Evolutionary conservation across 2,888 invertebrate genomes (phyloP).

Genomic region (Automeris io): DNA sequence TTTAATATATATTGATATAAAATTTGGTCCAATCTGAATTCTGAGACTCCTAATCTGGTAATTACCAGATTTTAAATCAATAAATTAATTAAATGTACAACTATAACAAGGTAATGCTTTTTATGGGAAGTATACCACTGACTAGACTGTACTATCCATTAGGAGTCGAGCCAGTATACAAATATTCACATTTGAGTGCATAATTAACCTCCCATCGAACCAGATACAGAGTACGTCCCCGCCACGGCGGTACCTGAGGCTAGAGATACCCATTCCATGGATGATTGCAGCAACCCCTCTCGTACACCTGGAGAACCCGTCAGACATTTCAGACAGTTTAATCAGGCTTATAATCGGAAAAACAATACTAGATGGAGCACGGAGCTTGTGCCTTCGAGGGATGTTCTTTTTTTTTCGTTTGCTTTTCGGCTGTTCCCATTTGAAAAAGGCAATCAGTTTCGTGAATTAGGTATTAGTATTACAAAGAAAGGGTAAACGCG

Average conservation of each 20-base stretch:
- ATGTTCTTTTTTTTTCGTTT: slow-evolving; percentile 19
- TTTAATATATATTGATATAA: too few relatives aligned
- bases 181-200: too few relatives aligned
- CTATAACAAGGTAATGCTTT: too few relatives aligned
- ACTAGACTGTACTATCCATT: too few relatives aligned
- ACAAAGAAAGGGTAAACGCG: slow-evolving; percentile 4
- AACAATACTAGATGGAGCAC: slow-evolving; percentile 55
- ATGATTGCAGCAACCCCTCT: slow-evolving; percentile 47
- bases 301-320: slow-evolving; percentile 33
- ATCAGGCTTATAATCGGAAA: slow-evolving; percentile 67
- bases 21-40: too few relatives aligned
- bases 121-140: too few relatives aligned
- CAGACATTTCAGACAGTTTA: slow-evolving; percentile 45
- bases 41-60: too few relatives aligned
- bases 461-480: slow-evolving; percentile 12
- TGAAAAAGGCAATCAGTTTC: slow-evolving; percentile 12
- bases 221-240: slow-evolving; percentile 3
- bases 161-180: too few relatives aligned
- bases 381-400: slow-evolving; percentile 26
- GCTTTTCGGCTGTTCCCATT: slow-evolving; percentile 8
- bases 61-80: too few relatives aligned
- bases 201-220: too few relatives aligned
- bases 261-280: slow-evolving; percentile 49
- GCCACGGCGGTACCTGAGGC: slow-evolving; percentile 25
- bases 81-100: too few relatives aligned